phyloP scores from a whole-genome alignment of 2,888 invertebrate species.

The Ennomos erosarius region DNA sequence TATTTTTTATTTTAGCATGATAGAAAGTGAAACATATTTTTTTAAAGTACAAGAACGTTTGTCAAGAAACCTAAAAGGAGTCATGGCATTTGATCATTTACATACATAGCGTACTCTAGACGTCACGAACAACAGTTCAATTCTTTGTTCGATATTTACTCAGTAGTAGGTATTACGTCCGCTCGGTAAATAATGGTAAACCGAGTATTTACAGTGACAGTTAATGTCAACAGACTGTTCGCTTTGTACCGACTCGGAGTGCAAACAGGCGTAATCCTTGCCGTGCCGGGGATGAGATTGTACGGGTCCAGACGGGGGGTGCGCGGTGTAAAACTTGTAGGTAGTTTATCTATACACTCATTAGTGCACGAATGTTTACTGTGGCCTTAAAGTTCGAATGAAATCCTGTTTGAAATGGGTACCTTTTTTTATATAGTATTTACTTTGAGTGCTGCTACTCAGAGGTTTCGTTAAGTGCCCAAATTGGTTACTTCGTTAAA shows the following conservation, averaged over 20 bases:
- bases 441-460: too few species aligned
- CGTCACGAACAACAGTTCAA: constrained; percentile 34
- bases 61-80: too few species aligned
- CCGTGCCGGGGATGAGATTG: constrained; percentile 51
- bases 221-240: constrained; percentile 78
- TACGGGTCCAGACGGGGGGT: constrained; percentile 25
- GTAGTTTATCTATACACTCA: constrained; percentile 4
- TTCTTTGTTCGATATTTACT: constrained; percentile 56
- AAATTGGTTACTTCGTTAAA: too few species aligned
- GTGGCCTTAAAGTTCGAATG: too few species aligned
- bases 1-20: too few species aligned
- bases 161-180: constrained; percentile 67
- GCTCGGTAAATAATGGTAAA: constrained; percentile 77
- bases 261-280: constrained; percentile 75
- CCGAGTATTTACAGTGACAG: constrained; percentile 78
- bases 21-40: too few species aligned
- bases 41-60: too few species aligned
- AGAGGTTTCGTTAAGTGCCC: too few species aligned
- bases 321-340: constrained; percentile 17
- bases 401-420: too few species aligned
- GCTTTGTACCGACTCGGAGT: constrained; percentile 72
- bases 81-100: not conserved
- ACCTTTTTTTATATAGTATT: too few species aligned
- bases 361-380: too few species aligned
- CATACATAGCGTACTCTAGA: constrained; percentile 7